Base-by-base conservation (phyloP, 2,797 vertebrate species). In the Ataeniobius toweri region DNA sequence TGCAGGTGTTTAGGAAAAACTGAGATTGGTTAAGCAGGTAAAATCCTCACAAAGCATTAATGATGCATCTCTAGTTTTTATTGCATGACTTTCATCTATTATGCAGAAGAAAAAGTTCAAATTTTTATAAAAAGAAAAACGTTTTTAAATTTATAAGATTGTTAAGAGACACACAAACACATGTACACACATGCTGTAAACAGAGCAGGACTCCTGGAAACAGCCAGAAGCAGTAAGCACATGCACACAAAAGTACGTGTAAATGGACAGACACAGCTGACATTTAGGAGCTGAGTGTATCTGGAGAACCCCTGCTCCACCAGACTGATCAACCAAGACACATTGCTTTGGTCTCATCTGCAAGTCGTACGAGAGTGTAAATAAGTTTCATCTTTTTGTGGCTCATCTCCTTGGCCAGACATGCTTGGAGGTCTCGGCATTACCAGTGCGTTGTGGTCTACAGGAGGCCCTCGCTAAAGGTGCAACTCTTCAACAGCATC, bases 391-490 rank as follows among this genome's bases (percentile, higher is more conserved):
- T 82, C 69, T 51, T 74, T 41, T n/a, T 0, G 1, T 51, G 63
- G 24, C 39, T 61, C 36, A 55, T 59, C 48, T 22, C 16, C 48
- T 70, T 41, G 8, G 79, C 20, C 28, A 0, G 48, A 53, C 75
- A 86, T 74, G 83, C 77, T 71, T 6, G 39, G 58, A 81, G 80
- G 77, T 85, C 74, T 83, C 18, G 4, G 72, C 72, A 59, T 83
- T 85, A 86, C 71, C 59, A 74, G 77, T 84, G 85, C 79, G 78
- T 84, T 83, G 86, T 75, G 89, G 86, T 90, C 83, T 88, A 85
- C 77, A 74, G 86, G 77, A 63, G 58, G 56, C 56, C 85, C 84
- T 82, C 6, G 36, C 74, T 55, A 77, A 36, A 85, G 80, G 85
- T 68, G 13, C 58, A 83, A 63, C 84, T 75, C 77, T 70, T 83